These are phyloP conservation scores for Acrocephalus arundinaceus DNA, from an alignment of 2,113 vertebrate species.

Conservation along the genomic window DNA sequence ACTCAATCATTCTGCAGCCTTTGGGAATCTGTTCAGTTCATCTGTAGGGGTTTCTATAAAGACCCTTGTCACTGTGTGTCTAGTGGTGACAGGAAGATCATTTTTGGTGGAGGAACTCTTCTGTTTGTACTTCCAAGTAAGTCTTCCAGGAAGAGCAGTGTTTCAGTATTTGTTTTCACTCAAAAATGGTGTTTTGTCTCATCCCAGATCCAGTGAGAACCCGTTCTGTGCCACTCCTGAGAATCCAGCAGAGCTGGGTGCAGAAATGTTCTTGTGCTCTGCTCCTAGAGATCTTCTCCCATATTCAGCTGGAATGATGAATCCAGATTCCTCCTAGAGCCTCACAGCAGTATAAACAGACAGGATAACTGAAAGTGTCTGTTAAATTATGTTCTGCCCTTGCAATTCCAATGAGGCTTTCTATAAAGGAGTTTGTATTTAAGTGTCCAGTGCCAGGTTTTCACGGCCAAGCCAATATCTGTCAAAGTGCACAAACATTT, in stretches of 20 bases:
- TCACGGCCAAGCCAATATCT: not conserved
- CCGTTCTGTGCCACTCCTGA: fast-evolving
- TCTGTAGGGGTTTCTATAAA: not conserved
- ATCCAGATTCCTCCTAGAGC: not conserved
- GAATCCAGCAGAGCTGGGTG: not conserved
- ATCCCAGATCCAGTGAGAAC: not conserved
- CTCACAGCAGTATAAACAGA: not conserved
- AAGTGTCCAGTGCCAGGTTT: not conserved
- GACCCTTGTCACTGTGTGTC: fast-evolving
- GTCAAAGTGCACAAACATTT: not conserved
- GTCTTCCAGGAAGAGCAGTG: not conserved
- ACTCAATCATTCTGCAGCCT: fast-evolving
- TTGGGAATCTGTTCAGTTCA: not conserved
- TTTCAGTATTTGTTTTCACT: not conserved
- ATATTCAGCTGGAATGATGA: not conserved
- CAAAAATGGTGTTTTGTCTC: not conserved
- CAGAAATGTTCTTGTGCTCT: not conserved
- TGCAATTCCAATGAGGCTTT: not conserved
- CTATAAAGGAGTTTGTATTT: not conserved
- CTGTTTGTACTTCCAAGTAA: conserved; percentile 11
- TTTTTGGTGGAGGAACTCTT: not conserved
- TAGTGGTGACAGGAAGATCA: not conserved
- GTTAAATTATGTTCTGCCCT: not conserved
- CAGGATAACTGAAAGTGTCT: not conserved
- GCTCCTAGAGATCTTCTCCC: not conserved